Evolutionary conservation across 2,888 invertebrate genomes (phyloP).

Genomic region (Sarcophaga caerulescens): DNA sequence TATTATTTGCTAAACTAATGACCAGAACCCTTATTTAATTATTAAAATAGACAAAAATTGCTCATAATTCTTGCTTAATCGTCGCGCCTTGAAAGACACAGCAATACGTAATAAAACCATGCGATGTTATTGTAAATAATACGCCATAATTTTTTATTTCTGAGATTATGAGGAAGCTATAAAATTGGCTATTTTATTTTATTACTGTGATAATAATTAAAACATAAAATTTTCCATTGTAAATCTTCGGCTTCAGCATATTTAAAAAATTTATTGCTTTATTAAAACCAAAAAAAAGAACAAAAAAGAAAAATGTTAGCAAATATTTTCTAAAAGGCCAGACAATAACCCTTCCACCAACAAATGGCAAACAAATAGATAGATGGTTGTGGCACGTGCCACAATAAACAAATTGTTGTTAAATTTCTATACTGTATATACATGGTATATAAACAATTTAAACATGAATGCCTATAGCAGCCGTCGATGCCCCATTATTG

Average conservation of each 20-base stretch:
- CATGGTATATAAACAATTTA: slow-evolving; percentile 44
- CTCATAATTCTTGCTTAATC: too few species aligned
- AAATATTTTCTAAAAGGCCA: background rate
- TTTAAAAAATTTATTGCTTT: slow-evolving; percentile 49
- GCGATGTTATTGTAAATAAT: background rate
- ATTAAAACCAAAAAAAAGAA: slow-evolving; percentile 20
- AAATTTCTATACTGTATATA: slow-evolving; percentile 6
- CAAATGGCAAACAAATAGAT: background rate
- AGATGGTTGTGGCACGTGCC: slow-evolving; percentile 58
- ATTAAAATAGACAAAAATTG: too few species aligned
- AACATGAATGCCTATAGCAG: background rate
- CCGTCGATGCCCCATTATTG: slow-evolving; percentile 28
- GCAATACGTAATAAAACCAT: too few species aligned
- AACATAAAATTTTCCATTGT: slow-evolving; percentile 45
- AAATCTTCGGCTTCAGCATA: slow-evolving; percentile 13
- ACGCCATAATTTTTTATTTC: slow-evolving; percentile 15
- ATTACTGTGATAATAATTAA: slow-evolving; percentile 53
- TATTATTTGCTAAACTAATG: too few species aligned
- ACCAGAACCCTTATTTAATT: too few species aligned
- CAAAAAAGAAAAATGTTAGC: background rate
- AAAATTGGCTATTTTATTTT: slow-evolving; percentile 19
- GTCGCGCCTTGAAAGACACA: too few species aligned
- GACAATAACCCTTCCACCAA: background rate
- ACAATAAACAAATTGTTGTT: slow-evolving; percentile 61
- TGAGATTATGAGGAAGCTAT: background rate